Base-by-base conservation (phyloP, 2,888 invertebrate genomes). In the Stenichneumon culpator region DNA sequence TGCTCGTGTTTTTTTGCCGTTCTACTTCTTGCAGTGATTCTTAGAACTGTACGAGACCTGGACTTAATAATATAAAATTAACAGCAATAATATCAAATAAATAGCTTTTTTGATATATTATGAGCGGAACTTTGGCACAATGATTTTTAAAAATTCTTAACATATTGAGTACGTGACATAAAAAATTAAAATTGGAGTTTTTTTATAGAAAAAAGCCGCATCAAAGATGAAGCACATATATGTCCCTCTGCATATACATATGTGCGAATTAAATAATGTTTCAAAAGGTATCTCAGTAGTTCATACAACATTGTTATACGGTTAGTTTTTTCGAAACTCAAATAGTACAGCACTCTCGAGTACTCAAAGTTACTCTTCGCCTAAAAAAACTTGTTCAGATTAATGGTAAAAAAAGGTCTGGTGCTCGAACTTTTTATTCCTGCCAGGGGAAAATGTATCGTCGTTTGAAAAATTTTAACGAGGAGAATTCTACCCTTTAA, bases 21-120 rank as follows among this genome's bases (percentile, higher is more conserved):
- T 28, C 14, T 60, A 44, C 47, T 47, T 44, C n/a, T 19, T 54
- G 2, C 28, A n/a, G 28, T 57, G 39, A 78, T 78, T 78, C 44
- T 47, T 28, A n/a, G 16, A 39, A 70, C 14, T n/a, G 39, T 25
- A 39, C 44, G 44, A 16, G 22, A 6, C 32, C 5, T 32, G 32
- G 6, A 32, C 32, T 4, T 3, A 3, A 6, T 32, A 32, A 32
- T 32, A 32, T 32, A 39, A 39, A 39, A 39, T 39, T 39, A 39
- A 39, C 39, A 6, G 39, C 7, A 39, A 36, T 9, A 36, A 36
- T 9, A 7, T 36, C 6, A 7, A 36, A 36, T 36, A 7, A 36
- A 36, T 36, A 36, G 7, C 6, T 36, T 36, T 36, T 36, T 36
- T 7, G 7, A 36, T 9, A 39, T 39, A 9, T 39, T 11, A 7